These are phyloP conservation scores for Eupleurogrammus muticus DNA, from an alignment of 2,797 vertebrate genomes.

Conservation along the genomic window DNA sequence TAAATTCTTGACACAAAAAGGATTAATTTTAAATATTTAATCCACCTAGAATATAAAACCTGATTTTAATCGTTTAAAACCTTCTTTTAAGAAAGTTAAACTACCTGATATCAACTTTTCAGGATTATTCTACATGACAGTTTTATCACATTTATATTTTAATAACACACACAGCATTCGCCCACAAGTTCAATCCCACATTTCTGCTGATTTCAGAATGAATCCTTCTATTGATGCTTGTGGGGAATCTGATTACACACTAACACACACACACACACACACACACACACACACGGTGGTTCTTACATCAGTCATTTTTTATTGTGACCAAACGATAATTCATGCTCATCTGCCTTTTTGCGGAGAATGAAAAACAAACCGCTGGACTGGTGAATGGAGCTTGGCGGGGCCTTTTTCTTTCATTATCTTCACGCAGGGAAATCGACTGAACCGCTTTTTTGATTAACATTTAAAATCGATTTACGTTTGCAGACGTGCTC, in stretches of 20 bases:
- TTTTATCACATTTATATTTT: too few relatives aligned
- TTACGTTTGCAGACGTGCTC: constrained; percentile 14
- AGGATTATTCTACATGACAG: too few relatives aligned
- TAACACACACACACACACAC: constrained; percentile 9
- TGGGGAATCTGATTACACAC: not conserved
- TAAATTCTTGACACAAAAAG: too few relatives aligned
- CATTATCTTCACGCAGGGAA: constrained; percentile 34
- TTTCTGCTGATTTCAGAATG: constrained; percentile 4
- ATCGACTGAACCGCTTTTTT: constrained; percentile 18
- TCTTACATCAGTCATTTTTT: constrained; percentile 31
- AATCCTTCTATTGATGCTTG: constrained; percentile 19
- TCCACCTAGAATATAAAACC: too few relatives aligned
- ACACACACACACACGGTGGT: constrained; percentile 7
- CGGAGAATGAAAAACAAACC: constrained; percentile 4
- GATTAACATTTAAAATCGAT: constrained; percentile 41
- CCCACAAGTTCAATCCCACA: constrained; percentile 10
- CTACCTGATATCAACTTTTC: too few relatives aligned
- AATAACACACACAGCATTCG: constrained; percentile 3
- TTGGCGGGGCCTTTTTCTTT: constrained; percentile 16
- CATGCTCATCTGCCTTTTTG: constrained; percentile 3
- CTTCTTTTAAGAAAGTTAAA: too few relatives aligned
- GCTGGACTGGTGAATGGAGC: constrained; percentile 9
- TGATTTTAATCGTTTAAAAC: too few relatives aligned
- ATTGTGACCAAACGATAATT: not conserved
- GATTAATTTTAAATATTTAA: too few relatives aligned